Base-by-base conservation (phyloP, 2,888 invertebrate species). In the Nemapogon koenigi region DNA sequence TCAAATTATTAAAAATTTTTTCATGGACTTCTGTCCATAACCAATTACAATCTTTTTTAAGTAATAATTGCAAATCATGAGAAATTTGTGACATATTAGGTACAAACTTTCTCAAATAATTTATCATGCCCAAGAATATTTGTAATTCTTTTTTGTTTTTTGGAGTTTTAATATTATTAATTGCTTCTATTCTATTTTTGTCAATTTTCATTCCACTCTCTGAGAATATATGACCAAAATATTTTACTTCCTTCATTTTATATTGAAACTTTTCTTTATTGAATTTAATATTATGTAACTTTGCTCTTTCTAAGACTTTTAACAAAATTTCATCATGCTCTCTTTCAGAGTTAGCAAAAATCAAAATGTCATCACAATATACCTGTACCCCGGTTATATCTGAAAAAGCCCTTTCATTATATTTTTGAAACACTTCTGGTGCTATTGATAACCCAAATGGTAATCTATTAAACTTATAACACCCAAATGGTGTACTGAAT, bases 291-390 rank as follows among this genome's bases (percentile, higher is more conserved):
- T n/a, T n/a, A n/a, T n/a, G n/a, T n/a, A n/a, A n/a, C n/a, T n/a
- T n/a, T n/a, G n/a, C n/a, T n/a, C n/a, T n/a, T n/a, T n/a, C n/a
- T n/a, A n/a, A n/a, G n/a, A n/a, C n/a, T n/a, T n/a, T n/a, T n/a
- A n/a, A n/a, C n/a, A n/a, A 27, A 13, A 27, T 27, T 7, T 7
- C 6, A 27, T 27, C 28, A 27, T 27, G 28, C n/a, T 27, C 28
- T n/a, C 13, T n/a, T n/a, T 27, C 28, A 4, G 6, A 4, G 4
- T 27, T n/a, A 6, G 6, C 28, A 35, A 42, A 41, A 14, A 59
- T 48, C 10, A 53, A 40, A 17, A 60, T 35, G 40, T 60, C 57
- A 48, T 62, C 57, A 40, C 59, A 55, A 43, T 60, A 60, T 1
- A 61, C 41, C 7, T 51, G 41, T 1, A 46, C 43, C 6, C 41